Evolutionary conservation across 2,113 vertebrate species (phyloP).

Genomic region (Pluvianellus socialis): DNA sequence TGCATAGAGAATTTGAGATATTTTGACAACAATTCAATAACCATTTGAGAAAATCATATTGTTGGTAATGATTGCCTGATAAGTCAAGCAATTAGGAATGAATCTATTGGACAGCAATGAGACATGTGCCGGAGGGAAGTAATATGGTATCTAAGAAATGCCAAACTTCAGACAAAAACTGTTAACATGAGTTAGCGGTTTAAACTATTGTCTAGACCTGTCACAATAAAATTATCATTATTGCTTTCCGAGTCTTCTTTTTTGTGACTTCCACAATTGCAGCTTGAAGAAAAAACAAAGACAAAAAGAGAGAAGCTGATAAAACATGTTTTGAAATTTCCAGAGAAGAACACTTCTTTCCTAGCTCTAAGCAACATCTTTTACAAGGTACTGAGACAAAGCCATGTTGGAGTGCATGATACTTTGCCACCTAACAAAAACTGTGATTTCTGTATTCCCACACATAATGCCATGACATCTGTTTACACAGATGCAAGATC

Average conservation of each 20-base stretch:
- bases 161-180: conserved; percentile 12
- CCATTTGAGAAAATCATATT: conserved; percentile 20
- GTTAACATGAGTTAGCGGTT: background rate
- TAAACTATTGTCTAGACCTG: background rate
- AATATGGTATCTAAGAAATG: background rate
- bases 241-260: background rate
- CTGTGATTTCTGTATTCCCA: background rate
- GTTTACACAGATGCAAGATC: background rate
- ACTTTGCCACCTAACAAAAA: background rate
- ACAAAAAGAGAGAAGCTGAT: background rate
- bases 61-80: background rate
- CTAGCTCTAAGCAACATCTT: background rate
- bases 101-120: conserved; percentile 1
- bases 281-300: background rate
- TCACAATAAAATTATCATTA: background rate
- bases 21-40: conserved; percentile 25
- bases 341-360: background rate
- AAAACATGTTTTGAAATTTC: background rate
- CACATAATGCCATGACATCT: background rate
- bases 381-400: background rate
- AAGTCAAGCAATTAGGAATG: conserved; percentile 17
- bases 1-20: background rate
- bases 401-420: background rate
- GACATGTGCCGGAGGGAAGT: background rate
- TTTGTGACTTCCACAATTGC: background rate